Base-by-base conservation (phyloP, 2,888 invertebrate species). In the Noctua comes region DNA sequence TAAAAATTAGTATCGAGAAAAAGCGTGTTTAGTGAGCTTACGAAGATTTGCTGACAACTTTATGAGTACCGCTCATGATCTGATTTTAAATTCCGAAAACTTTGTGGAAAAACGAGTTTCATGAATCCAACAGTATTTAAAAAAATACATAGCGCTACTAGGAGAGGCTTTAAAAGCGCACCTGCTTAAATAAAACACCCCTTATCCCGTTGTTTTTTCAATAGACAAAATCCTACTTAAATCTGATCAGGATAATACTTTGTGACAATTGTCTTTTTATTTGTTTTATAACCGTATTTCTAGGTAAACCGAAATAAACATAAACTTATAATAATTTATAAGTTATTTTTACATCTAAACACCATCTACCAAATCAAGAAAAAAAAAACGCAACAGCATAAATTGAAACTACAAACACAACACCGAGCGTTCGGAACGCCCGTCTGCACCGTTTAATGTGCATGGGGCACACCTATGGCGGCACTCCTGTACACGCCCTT, bases 401-500 rank as follows among this genome's bases (percentile, higher is more conserved):
- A 66, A 76, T 77, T 64, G 27, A 65, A 75, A 62, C 48, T 3
- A 31, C 16, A 48, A 77, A 66, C 40, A 64, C 31, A 40, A 51
- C 16, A 24, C 11, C 16, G 40, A 78, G 77, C 81, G 79, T 83
- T 69, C 7, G 36, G 43, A 83, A 43, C 79, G 86, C 77, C 75
- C 68, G 86, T 91, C 77, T 91, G 87, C 74, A 80, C 59, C 59
- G 43, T 78, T 83, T 91, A 91, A 92, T 91, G 90, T 91, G 88
- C 82, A 85, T 70, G 79, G 73, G 90, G 91, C 93, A 82, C 94
- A 91, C 94, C 94, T 92, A 86, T 76, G 84, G 73, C 74, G 87
- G 89, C 93, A 89, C 93, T 90, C 93, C 93, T 90, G 85, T 88
- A 89, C 91, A 91, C 89, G 83, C 84, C 89, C 92, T 92, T 86